phyloP scores from a whole-genome alignment of 2,113 vertebrate species.

The Callithrix jacchus region DNA sequence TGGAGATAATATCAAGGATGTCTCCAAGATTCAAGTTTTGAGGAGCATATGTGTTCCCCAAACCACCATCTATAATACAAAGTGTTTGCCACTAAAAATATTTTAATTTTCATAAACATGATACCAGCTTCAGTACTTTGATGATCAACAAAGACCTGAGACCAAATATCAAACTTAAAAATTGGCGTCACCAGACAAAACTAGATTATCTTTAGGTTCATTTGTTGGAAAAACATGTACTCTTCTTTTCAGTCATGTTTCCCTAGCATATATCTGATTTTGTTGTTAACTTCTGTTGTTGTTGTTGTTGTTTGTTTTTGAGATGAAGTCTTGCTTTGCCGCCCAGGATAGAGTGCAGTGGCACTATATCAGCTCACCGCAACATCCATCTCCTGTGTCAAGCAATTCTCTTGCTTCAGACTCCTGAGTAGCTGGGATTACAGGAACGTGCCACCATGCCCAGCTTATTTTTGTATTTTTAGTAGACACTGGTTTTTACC shows the following conservation, averaged over 20 bases:
- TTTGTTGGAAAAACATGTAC: background rate
- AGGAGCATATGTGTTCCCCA: background rate
- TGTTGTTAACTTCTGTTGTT: too few relatives aligned
- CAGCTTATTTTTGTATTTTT: too few relatives aligned
- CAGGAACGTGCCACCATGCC: too few relatives aligned
- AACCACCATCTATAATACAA: background rate
- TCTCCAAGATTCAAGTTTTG: conserved; percentile 5
- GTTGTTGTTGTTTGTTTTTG: too few relatives aligned
- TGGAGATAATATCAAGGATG: background rate
- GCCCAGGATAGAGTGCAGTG: too few relatives aligned
- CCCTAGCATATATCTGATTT: background rate
- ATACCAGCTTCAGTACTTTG: background rate
- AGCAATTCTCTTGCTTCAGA: too few relatives aligned
- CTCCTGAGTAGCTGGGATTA: too few relatives aligned
- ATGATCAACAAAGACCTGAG: background rate
- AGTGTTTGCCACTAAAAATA: background rate
- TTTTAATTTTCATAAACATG: conserved; percentile 2
- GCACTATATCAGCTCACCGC: too few relatives aligned
- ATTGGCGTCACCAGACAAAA: background rate
- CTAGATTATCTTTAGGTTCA: background rate
- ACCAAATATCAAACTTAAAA: conserved; percentile 18
- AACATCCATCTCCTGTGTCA: too few relatives aligned
- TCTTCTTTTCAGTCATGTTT: background rate
- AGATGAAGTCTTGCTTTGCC: too few relatives aligned
- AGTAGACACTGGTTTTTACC: too few relatives aligned